phyloP scores from a whole-genome alignment of 2,113 vertebrate genomes.

The Tetraodon nigroviridis region DNA sequence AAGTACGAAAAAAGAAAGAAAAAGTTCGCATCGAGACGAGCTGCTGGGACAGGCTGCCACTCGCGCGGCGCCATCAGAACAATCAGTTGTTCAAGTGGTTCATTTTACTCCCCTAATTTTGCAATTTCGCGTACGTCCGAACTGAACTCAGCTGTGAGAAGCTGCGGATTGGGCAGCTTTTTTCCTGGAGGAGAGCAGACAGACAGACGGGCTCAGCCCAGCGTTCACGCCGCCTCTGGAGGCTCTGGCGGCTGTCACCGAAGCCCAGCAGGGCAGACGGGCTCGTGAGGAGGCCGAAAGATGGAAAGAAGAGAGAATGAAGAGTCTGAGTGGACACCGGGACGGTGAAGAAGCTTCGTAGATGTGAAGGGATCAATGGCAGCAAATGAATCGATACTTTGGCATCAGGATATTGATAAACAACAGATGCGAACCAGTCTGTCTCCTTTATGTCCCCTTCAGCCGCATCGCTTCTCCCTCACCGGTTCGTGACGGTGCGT shows the following conservation, averaged over 20 bases:
- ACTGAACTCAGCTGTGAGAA: too few species aligned
- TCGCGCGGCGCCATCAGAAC: too few species aligned
- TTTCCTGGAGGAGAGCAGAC: neutral
- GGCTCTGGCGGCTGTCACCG: conserved; percentile 53
- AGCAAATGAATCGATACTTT: conserved; percentile 26
- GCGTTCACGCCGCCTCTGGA: conserved; percentile 38
- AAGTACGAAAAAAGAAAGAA: too few species aligned
- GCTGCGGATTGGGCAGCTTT: too few species aligned
- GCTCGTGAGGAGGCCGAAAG: conserved; percentile 9
- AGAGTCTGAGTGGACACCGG: conserved; percentile 15
- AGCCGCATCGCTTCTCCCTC: conserved; percentile 68
- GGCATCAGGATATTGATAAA: neutral
- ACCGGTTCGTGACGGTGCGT: conserved; percentile 73
- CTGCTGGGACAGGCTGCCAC: too few species aligned
- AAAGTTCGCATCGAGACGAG: too few species aligned
- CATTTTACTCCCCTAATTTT: too few species aligned
- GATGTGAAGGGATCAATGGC: conserved; percentile 35
- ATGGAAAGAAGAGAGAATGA: conserved; percentile 15
- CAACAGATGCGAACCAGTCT: neutral
- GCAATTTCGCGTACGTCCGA: too few species aligned
- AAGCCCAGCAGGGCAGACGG: neutral
- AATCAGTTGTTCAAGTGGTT: too few species aligned
- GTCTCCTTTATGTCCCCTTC: neutral
- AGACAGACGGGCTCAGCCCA: conserved; percentile 16
- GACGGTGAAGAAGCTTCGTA: conserved; percentile 43